A percentile compares a stretch with the other conserved stretches of the same genome.
phyloP scores from a whole-genome alignment of 2,888 invertebrate species.

The Rhamnusium bicolor region DNA sequence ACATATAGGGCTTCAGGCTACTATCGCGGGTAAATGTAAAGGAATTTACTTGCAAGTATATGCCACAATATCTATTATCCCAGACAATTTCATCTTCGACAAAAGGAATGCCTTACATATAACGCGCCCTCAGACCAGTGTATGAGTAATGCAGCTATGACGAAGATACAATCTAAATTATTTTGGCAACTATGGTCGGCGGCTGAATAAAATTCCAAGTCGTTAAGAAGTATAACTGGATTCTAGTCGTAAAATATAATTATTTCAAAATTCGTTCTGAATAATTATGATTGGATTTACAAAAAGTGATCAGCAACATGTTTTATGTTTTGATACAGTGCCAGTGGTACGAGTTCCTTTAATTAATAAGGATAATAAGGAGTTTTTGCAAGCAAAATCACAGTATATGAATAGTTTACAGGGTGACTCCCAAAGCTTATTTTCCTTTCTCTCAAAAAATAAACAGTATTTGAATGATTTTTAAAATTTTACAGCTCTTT shows the following conservation, averaged over 20 bases:
- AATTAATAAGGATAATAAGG: no score
- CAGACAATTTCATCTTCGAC: neutral
- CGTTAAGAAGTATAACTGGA: neutral
- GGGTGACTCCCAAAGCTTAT: no score
- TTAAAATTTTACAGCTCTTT: no score
- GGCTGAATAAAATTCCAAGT: neutral
- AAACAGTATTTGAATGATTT: no score
- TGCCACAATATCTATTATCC: slow-evolving; percentile 16
- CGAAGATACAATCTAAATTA: neutral
- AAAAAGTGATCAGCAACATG: no score
- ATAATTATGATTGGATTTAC: neutral
- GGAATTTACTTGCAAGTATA: slow-evolving; percentile 8
- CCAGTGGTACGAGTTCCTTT: no score
- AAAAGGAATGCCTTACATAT: neutral
- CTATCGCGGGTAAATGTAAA: neutral
- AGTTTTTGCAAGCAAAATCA: no score
- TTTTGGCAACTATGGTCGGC: neutral
- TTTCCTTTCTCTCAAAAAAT: no score
- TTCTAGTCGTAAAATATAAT: neutral
- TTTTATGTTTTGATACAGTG: no score
- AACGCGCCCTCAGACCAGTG: neutral
- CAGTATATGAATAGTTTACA: no score
- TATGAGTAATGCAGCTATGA: neutral
- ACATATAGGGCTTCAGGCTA: neutral
- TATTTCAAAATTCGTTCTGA: neutral